Conservation (phyloP, 2,888 invertebrate species). For the Philaethria dido region DNA sequence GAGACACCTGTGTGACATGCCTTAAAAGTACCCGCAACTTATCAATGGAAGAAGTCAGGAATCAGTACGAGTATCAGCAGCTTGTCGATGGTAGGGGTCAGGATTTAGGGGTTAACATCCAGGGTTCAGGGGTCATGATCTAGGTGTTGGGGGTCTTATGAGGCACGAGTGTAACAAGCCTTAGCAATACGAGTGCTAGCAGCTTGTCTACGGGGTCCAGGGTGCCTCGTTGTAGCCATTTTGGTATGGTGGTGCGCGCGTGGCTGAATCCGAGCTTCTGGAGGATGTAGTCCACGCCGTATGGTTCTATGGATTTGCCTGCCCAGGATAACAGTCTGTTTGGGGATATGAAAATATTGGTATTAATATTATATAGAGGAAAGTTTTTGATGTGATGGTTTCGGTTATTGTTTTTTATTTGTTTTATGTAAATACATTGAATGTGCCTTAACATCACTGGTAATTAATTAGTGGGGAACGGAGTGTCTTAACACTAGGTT, state of each 20-base stretch:
- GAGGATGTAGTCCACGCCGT: constrained; percentile 98
- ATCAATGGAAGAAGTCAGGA: no score
- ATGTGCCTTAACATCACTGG: no score
- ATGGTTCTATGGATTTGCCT: constrained; percentile 98
- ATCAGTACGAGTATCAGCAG: no score
- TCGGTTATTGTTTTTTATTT: no score
- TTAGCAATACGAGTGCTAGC: constrained; percentile 90
- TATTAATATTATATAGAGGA: no score
- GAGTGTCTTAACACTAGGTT: no score
- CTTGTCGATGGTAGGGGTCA: no score
- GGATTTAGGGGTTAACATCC: not conserved
- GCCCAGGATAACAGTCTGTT: constrained; percentile 91
- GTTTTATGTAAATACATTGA: no score
- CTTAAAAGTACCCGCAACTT: no score
- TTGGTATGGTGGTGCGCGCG: constrained; percentile 98
- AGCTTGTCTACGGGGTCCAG: constrained; percentile 98
- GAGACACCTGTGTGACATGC: no score
- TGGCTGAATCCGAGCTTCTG: constrained; percentile 99
- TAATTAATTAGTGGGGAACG: no score
- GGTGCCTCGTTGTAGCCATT: constrained; percentile 99
- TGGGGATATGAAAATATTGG: constrained; percentile 12
- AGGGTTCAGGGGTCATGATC: not conserved
- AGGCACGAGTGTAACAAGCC: constrained; percentile 86
- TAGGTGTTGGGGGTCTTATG: constrained; percentile 56
- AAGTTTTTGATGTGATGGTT: no score